Evolutionary conservation across 2,113 vertebrate genomes (phyloP).

Genomic region (Sebastes schlegelii): DNA sequence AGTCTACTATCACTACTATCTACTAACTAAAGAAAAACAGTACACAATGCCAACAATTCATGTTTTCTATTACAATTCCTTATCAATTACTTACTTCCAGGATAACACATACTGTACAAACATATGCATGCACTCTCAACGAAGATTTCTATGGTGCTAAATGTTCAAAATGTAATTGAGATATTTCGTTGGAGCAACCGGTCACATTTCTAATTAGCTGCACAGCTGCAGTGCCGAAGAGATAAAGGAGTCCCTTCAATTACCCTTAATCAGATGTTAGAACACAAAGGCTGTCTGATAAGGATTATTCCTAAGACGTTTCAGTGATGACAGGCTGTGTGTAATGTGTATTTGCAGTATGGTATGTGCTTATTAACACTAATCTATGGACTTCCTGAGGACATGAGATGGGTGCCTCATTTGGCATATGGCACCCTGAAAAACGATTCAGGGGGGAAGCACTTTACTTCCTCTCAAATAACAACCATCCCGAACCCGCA

Average conservation of each 20-base stretch:
- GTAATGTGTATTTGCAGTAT: constrained; percentile 60
- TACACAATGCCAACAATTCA: neutral
- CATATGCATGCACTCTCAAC: neutral
- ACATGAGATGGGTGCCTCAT: constrained; percentile 49
- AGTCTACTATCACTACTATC: neutral
- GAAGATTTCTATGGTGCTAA: constrained; percentile 28
- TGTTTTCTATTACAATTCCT: neutral
- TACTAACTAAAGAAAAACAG: neutral
- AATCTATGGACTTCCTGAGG: constrained; percentile 70
- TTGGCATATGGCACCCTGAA: constrained; percentile 57
- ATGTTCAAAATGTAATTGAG: constrained; percentile 59
- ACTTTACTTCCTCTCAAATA: constrained; percentile 46
- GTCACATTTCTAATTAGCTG: constrained; percentile 80
- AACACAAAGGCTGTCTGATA: constrained; percentile 87
- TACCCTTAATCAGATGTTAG: constrained; percentile 86
- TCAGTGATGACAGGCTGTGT: constrained; percentile 59
- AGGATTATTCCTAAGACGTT: constrained; percentile 84
- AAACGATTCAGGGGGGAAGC: constrained; percentile 19
- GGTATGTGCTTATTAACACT: constrained; percentile 71
- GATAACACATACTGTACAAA: neutral
- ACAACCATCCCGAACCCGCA: constrained; percentile 39
- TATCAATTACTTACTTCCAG: neutral
- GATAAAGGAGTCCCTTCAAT: constrained; percentile 74
- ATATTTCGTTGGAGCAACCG: constrained; percentile 44
- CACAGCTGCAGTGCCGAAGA: constrained; percentile 69